These are phyloP conservation scores for Zingel zingel DNA, from an alignment of 2,113 vertebrate genomes.

Conservation along the genomic window DNA sequence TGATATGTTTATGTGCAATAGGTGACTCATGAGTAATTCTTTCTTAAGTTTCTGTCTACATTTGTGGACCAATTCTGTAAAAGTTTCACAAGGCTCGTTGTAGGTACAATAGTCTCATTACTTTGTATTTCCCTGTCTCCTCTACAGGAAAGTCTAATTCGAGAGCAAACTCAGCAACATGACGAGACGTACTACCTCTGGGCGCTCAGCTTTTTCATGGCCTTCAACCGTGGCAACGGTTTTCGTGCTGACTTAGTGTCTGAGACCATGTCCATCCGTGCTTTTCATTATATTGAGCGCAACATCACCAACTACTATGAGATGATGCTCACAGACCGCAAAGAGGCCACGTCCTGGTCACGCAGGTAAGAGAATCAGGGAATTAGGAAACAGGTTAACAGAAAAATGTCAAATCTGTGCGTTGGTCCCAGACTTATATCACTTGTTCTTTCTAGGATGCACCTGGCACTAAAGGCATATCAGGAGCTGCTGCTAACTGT, in stretches of 20 bases:
- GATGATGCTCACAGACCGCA: slow-evolving; percentile 95
- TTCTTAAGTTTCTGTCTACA: neutral
- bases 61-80: neutral
- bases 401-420: neutral
- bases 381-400: neutral
- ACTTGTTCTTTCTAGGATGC: slow-evolving; percentile 87
- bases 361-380: slow-evolving; percentile 83
- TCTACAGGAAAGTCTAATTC: slow-evolving; percentile 90
- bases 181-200: slow-evolving; percentile 98
- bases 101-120: neutral
- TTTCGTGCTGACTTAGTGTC: slow-evolving; percentile 94
- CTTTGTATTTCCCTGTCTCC: neutral
- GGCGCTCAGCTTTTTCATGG: slow-evolving; percentile 96
- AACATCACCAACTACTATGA: slow-evolving; percentile 97
- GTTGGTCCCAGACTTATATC: neutral
- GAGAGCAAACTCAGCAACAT: slow-evolving; percentile 92
- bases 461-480: slow-evolving; percentile 95
- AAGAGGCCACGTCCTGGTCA: slow-evolving; percentile 92
- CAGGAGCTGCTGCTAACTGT: slow-evolving; percentile 94
- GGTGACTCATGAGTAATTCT: neutral
- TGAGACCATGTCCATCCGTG: slow-evolving; percentile 91
- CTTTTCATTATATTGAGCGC: slow-evolving; percentile 95
- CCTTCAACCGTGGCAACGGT: slow-evolving; percentile 90
- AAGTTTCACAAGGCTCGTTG: neutral
- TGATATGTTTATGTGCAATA: neutral